Conservation (phyloP, 2,797 vertebrate species). For the Simalia tracyae region DNA sequence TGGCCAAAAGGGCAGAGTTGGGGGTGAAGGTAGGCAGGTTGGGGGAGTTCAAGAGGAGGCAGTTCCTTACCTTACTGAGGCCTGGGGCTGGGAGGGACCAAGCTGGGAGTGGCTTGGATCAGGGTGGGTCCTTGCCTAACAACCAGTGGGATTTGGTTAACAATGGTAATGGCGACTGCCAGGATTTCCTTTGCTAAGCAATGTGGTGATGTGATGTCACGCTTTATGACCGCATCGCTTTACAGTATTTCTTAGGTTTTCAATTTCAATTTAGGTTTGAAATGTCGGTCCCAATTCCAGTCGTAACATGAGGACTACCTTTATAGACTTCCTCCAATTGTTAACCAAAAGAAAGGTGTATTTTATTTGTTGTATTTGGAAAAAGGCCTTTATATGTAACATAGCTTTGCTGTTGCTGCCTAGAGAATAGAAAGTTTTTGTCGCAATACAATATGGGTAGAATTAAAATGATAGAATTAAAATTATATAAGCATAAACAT, state of each 20-base stretch:
- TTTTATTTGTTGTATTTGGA: background rate
- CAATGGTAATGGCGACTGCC: background rate
- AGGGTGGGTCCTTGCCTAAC: background rate
- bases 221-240: background rate
- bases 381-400: background rate
- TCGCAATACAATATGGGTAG: background rate
- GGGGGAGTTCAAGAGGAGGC: background rate
- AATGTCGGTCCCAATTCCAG: background rate
- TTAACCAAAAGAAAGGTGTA: background rate
- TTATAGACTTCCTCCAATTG: background rate
- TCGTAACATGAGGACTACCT: background rate
- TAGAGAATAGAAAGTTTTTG: background rate
- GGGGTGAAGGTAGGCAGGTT: background rate
- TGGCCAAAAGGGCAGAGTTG: background rate
- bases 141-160: background rate
- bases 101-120: background rate
- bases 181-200: background rate
- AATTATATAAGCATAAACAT: background rate
- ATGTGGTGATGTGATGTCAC: background rate
- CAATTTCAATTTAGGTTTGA: too few species aligned
- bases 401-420: background rate
- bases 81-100: background rate
- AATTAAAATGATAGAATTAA: background rate
- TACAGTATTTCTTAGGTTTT: too few species aligned
- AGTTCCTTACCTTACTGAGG: background rate